phyloP scores from a whole-genome alignment of 2,888 invertebrate species.

The Rhopalosiphum nymphaeae region DNA sequence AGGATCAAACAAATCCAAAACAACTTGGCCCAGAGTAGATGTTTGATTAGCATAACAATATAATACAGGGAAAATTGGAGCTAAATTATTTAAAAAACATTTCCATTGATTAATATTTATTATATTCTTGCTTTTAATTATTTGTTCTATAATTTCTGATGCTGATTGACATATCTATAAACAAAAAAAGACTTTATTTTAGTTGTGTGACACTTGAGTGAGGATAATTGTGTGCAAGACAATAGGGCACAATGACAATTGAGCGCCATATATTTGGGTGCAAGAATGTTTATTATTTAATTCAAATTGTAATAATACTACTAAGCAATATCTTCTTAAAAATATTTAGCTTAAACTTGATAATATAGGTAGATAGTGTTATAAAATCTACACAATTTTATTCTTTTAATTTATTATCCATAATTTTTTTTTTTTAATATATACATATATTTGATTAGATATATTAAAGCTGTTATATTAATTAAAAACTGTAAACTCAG shows the following conservation, averaged over 20 bases:
- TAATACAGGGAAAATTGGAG: constrained; percentile 44
- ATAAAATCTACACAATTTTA: neutral
- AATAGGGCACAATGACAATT: too few relatives aligned
- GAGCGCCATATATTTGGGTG: too few relatives aligned
- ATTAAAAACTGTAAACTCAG: constrained; percentile 18
- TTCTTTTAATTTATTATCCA: neutral
- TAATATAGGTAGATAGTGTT: too few relatives aligned
- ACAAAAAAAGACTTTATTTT: neutral
- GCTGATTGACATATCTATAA: constrained; percentile 49
- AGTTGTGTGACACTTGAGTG: too few relatives aligned
- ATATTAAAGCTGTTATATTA: neutral
- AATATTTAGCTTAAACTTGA: neutral
- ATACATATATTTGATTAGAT: neutral
- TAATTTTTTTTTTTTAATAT: neutral
- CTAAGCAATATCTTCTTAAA: neutral
- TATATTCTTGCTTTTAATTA: constrained; percentile 29
- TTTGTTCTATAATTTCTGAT: constrained; percentile 39
- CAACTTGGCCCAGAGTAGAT: constrained; percentile 38
- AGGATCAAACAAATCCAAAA: constrained; percentile 57
- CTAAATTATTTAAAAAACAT: constrained; percentile 37
- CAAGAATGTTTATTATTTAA: too few relatives aligned
- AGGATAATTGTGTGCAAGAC: too few relatives aligned
- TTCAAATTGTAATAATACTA: neutral
- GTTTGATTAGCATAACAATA: constrained; percentile 30
- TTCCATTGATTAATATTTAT: constrained; percentile 40